Evolutionary conservation across 2,113 vertebrate genomes (phyloP), one percentile per base, ranked within the genome.

Genomic region (Limnothrissa miodon): DNA sequence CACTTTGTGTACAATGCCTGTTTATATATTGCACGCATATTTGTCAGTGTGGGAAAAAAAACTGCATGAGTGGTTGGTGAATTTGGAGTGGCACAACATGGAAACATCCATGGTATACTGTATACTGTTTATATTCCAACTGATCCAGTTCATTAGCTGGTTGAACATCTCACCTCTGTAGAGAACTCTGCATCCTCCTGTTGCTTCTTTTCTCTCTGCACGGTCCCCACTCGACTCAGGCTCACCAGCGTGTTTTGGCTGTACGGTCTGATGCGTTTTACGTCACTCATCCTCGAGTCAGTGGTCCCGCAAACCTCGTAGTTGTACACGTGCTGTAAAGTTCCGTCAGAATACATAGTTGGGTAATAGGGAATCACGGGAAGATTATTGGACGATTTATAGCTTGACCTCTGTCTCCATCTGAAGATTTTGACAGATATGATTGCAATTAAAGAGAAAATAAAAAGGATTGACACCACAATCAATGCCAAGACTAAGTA

Each of bases 91-190:
- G 0, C 25, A 70, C 11, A 70, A 36, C 33, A 33, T 45, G n/a
- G n/a, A n/a, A 82, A 25, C n/a, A 17, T 25, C 29, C 13, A 33
- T 70, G 10, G 9, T 42, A 70, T 8, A 36, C 25, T 36, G 4
- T 33, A 36, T 70, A 15, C 15, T 33, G 17, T 21, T 53, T 4
- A 17, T 2, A 53, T 53, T 53, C 17, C 2, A 21, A 13, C 10
- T n/a, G n/a, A n/a, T n/a, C n/a, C n/a, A n/a, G 17, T 70, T 83
- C 44, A 70, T n/a, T 7, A 80, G 33, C 66, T 4, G 53, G 4
- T 11, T 21, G 29, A 62, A 8, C 9, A 46, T 81, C 90, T 84
- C 90, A 93, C 91, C 92, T 93, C 91, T 4, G 90, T 5, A 84
- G 87, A 88, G 86, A 89, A 89, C 46, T 92, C 89, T 62, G 39